These are phyloP conservation scores for Oceanodroma leucorhoa DNA, from an alignment of 2,797 vertebrate species.

Conservation along the genomic window DNA sequence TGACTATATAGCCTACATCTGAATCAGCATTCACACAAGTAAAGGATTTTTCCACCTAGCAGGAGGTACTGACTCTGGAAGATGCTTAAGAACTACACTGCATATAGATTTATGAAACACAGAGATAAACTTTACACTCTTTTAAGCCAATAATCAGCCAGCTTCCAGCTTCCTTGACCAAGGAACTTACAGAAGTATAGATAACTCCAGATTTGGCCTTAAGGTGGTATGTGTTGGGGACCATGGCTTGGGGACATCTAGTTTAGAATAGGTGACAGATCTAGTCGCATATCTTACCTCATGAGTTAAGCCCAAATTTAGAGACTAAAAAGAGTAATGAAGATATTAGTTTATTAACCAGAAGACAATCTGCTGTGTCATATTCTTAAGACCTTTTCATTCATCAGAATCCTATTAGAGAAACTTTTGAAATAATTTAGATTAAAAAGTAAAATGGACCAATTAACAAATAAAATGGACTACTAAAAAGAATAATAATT, in stretches of 20 bases:
- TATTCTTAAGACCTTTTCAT: background rate
- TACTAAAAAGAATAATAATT: background rate
- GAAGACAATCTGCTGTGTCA: background rate
- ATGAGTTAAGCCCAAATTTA: background rate
- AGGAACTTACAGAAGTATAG: background rate
- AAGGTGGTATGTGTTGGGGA: background rate
- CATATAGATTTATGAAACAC: background rate
- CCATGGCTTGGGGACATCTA: background rate
- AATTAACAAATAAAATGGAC: background rate
- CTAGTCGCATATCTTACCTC: background rate
- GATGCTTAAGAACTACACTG: background rate
- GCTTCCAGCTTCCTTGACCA: background rate
- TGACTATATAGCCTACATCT: background rate
- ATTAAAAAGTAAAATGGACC: background rate
- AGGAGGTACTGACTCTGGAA: background rate
- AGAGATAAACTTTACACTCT: background rate
- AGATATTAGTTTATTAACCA: background rate
- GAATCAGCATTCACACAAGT: background rate
- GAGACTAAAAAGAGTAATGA: background rate
- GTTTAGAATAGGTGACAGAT: background rate
- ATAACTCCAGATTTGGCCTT: background rate
- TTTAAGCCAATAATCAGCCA: background rate
- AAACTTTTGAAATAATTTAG: background rate
- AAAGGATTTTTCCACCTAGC: background rate
- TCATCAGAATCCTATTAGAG: background rate